phyloP scores from a whole-genome alignment of 2,113 vertebrate genomes.

The Notarius quadriscutis region DNA sequence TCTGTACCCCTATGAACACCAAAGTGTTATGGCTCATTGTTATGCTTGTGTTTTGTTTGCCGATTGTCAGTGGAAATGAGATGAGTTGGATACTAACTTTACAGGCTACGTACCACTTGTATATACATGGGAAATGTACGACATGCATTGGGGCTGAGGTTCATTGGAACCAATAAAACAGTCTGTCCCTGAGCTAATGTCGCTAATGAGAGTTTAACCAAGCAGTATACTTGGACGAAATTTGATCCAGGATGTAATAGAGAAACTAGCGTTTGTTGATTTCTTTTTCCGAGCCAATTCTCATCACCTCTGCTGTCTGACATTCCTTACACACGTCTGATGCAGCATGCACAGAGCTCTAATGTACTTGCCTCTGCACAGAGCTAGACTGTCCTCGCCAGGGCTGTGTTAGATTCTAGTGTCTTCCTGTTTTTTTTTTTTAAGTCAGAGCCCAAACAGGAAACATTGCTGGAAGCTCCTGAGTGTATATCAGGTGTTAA shows the following conservation, averaged over 20 bases:
- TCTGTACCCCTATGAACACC: neutral
- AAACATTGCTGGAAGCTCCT: slow-evolving; percentile 29
- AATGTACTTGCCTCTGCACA: slow-evolving; percentile 40
- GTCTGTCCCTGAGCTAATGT: neutral
- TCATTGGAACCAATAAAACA: neutral
- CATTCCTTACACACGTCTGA: slow-evolving; percentile 19
- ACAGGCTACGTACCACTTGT: neutral
- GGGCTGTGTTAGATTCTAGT: slow-evolving; percentile 37
- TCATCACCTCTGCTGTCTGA: slow-evolving; percentile 4
- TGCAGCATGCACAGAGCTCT: slow-evolving; percentile 9
- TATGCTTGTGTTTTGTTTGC: neutral
- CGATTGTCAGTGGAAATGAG: neutral
- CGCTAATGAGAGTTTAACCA: slow-evolving; percentile 25
- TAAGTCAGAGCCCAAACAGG: slow-evolving; percentile 25
- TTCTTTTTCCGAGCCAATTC: neutral
- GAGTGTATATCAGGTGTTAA: slow-evolving; percentile 49
- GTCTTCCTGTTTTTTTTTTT: slow-evolving; percentile 39
- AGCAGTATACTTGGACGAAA: neutral
- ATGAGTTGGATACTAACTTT: neutral
- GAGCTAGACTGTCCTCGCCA: slow-evolving; percentile 41
- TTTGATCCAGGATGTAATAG: slow-evolving; percentile 4
- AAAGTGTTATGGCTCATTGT: neutral
- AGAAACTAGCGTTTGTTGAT: neutral
- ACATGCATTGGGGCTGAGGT: neutral
- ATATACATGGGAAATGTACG: neutral